phyloP scores from a whole-genome alignment of 64 coral and sea anemone genomes.

The Porites lutea region DNA sequence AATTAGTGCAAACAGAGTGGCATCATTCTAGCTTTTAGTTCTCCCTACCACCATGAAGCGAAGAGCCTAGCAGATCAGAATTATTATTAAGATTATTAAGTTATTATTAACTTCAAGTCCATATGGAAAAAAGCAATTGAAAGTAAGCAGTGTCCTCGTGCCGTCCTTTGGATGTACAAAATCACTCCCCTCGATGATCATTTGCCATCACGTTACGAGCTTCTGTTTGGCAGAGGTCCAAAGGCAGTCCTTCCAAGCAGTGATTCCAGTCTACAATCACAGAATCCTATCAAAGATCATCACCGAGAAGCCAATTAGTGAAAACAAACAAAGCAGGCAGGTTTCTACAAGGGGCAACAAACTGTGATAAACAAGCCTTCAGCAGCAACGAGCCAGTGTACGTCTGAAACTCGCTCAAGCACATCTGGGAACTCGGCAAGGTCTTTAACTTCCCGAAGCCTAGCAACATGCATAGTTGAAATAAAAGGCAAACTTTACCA shows the following conservation, averaged over 20 bases:
- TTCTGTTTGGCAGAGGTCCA: slow-evolving; percentile 62
- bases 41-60: slow-evolving; percentile 74
- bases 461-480: slow-evolving; percentile 53
- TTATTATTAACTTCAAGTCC: slow-evolving; percentile 47
- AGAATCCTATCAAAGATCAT: slow-evolving; percentile 20
- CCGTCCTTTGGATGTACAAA: slow-evolving; percentile 75
- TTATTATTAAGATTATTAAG: too few relatives aligned
- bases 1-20: slow-evolving; percentile 53
- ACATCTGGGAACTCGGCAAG: slow-evolving; percentile 55
- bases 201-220: slow-evolving; percentile 76
- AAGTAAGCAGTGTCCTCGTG: slow-evolving; percentile 48
- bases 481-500: slow-evolving; percentile 48
- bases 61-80: slow-evolving; percentile 60
- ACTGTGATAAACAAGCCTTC: slow-evolving; percentile 22
- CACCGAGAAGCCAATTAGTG: slow-evolving; percentile 47
- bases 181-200: slow-evolving; percentile 63
- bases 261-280: slow-evolving; percentile 23
- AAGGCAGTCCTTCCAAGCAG: slow-evolving; percentile 42
- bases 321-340: slow-evolving; percentile 53
- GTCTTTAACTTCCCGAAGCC: slow-evolving; percentile 43
- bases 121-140: slow-evolving; percentile 73
- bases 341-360: slow-evolving; percentile 57
- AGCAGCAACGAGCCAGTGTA: slow-evolving; percentile 32
- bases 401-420: slow-evolving; percentile 52
- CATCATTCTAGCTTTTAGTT: slow-evolving; percentile 69